Evolutionary conservation across 92 coral and sea anemone genomes (phyloP).

Genomic region (Palythoa heliodiscus): DNA sequence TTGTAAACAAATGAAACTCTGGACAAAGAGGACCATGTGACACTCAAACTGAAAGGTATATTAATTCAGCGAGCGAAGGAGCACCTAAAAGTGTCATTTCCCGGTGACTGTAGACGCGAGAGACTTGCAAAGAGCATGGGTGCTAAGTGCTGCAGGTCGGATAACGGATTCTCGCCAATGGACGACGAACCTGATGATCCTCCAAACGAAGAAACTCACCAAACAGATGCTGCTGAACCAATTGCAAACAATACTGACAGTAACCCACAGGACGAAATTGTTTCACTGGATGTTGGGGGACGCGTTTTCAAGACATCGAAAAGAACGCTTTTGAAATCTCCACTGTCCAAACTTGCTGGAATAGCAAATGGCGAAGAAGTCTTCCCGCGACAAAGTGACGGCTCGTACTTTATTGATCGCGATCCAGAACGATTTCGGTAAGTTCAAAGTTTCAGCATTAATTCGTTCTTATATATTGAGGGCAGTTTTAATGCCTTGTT

Average conservation of each 20-base stretch:
- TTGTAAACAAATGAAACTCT: neutral
- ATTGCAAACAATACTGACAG: neutral
- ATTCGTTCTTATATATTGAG: neutral
- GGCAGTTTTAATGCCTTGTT: neutral
- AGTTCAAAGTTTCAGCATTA: neutral
- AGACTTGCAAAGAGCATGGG: conserved; percentile 19
- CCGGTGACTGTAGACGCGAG: neutral
- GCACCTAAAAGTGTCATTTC: neutral
- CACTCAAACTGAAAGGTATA: neutral
- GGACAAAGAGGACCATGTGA: neutral
- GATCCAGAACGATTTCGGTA: conserved; percentile 33
- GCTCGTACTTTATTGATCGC: conserved; percentile 23
- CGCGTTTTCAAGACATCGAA: conserved; percentile 30
- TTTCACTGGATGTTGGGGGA: conserved; percentile 36
- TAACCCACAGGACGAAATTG: conserved; percentile 22
- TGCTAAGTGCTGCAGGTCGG: conserved; percentile 16
- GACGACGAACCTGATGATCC: neutral
- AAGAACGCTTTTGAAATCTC: conserved; percentile 55
- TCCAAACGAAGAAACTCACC: neutral
- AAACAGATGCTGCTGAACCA: conserved; percentile 29
- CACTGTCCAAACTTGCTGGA: conserved; percentile 63
- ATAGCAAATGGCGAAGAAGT: conserved; percentile 92
- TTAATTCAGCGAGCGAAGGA: neutral
- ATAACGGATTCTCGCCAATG: neutral
- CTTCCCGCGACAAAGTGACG: conserved; percentile 83